These are phyloP conservation scores for Hylia prasina DNA, from an alignment of 2,113 vertebrate species.

Conservation along the genomic window DNA sequence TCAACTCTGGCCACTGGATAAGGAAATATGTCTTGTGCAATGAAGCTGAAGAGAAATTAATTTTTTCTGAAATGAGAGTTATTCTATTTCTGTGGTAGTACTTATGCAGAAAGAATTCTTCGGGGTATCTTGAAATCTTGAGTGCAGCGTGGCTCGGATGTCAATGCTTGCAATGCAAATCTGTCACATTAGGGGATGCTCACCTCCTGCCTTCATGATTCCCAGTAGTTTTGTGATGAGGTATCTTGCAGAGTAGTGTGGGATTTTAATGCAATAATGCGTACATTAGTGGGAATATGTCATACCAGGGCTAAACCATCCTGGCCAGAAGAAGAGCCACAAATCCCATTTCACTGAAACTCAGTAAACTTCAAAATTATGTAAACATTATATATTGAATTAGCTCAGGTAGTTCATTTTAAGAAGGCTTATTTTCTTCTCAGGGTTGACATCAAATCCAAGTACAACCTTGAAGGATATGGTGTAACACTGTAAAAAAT, in stretches of 20 bases:
- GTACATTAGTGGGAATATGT: background rate
- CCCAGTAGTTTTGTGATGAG: constrained; percentile 13
- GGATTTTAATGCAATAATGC: constrained; percentile 14
- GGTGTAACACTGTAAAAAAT: background rate
- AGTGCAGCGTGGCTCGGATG: background rate
- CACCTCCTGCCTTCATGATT: constrained; percentile 7
- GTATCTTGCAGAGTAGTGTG: background rate
- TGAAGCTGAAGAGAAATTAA: background rate
- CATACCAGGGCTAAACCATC: background rate
- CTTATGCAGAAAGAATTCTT: background rate
- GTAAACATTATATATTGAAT: background rate
- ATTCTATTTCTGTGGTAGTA: background rate
- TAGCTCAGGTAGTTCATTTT: background rate
- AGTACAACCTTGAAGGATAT: background rate
- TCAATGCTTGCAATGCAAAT: background rate
- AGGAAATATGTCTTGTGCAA: background rate
- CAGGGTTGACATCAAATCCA: background rate
- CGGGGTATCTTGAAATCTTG: background rate
- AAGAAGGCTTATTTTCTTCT: background rate
- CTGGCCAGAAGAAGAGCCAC: background rate
- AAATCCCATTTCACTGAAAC: constrained; percentile 13
- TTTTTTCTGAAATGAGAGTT: background rate
- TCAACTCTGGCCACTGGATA: background rate
- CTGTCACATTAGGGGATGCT: background rate
- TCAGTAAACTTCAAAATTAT: background rate